phyloP scores from a whole-genome alignment of 2,113 vertebrate genomes.

The pig (Sus scrofa) region DNA sequence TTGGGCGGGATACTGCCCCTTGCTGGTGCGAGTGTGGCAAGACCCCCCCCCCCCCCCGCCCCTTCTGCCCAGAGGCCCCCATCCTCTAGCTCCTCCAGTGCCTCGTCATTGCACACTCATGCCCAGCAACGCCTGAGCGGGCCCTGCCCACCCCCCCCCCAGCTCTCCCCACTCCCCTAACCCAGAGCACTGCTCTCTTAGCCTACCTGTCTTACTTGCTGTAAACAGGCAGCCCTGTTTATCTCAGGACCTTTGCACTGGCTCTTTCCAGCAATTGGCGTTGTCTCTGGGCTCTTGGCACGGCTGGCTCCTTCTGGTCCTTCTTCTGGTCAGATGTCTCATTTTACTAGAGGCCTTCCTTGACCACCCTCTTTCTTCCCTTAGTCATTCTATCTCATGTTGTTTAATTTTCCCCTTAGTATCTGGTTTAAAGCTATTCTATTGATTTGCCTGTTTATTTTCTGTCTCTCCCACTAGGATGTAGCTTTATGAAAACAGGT shows the following conservation, averaged over 20 bases:
- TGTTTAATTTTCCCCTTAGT: constrained; percentile 15
- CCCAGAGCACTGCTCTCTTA: background rate
- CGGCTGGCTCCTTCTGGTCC: background rate
- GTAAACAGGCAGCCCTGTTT: background rate
- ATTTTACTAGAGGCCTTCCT: background rate
- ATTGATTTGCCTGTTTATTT: background rate
- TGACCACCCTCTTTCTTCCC: background rate
- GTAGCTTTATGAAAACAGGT: constrained; percentile 59
- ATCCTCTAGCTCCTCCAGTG: background rate
- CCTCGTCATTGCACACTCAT: constrained; percentile 49
- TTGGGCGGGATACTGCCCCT: background rate
- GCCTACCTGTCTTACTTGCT: background rate
- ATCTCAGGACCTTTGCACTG: constrained; percentile 14
- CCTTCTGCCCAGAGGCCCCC: background rate
- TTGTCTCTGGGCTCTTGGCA: background rate
- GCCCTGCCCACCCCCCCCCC: background rate
- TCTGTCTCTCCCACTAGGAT: background rate
- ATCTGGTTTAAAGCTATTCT: background rate
- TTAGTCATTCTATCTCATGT: constrained; percentile 1
- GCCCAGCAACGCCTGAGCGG: background rate
- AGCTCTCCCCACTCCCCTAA: background rate
- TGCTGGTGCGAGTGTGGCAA: background rate
- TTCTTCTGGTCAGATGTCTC: background rate
- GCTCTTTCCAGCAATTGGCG: background rate
- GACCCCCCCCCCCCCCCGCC: background rate